Evolutionary conservation across 2,888 invertebrate genomes (phyloP).

Genomic region (Hylaea fasciaria): DNA sequence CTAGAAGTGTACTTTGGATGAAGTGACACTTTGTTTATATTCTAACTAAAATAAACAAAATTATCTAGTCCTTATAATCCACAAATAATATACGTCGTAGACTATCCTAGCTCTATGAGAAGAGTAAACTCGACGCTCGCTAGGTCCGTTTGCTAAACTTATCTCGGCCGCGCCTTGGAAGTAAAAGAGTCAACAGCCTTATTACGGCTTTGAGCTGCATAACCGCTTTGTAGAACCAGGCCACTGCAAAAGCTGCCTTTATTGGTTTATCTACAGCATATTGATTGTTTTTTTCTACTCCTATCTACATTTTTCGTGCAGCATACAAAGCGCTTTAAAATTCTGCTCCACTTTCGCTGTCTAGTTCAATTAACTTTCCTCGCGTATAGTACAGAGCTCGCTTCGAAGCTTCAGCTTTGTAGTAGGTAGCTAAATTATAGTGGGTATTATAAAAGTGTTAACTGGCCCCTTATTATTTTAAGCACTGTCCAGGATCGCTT

Average conservation of each 20-base stretch:
- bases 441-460: too few species aligned
- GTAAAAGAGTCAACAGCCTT: conserved; percentile 75
- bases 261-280: conserved; percentile 44
- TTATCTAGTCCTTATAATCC: conserved; percentile 45
- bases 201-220: conserved; percentile 70
- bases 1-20: too few species aligned
- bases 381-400: conserved; percentile 38
- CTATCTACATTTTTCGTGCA: conserved; percentile 32
- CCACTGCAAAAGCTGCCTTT: conserved; percentile 37
- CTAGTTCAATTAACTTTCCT: conserved; percentile 51
- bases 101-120: conserved; percentile 68
- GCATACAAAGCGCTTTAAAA: conserved; percentile 47
- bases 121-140: conserved; percentile 72
- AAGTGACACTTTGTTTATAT: too few species aligned
- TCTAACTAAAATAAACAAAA: too few species aligned
- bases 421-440: too few species aligned
- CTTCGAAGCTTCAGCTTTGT: conserved; percentile 14
- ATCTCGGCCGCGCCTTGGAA: conserved; percentile 73
- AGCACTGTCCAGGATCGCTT: too few species aligned
- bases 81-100: conserved; percentile 68
- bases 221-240: conserved; percentile 31
- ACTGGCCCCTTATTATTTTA: too few species aligned
- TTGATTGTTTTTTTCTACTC: conserved; percentile 38
- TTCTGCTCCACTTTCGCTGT: conserved; percentile 50
- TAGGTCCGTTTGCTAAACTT: conserved; percentile 78